Evolutionary conservation across 2,113 vertebrate species (phyloP).

Genomic region (Falcunculus frontatus): DNA sequence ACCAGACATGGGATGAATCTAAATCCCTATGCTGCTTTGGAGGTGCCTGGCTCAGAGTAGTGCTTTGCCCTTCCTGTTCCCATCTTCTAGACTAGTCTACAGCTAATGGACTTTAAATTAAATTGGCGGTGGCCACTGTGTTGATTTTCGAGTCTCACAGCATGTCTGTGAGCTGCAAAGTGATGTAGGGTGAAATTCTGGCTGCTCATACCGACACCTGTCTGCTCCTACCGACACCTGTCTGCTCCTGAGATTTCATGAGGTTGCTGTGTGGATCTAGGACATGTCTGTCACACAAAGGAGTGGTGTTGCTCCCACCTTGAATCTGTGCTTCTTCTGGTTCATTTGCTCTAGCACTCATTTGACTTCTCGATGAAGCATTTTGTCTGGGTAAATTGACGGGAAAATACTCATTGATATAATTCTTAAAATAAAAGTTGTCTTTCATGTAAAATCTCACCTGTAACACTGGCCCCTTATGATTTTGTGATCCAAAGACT

Average conservation of each 20-base stretch:
- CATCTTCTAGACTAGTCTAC: not conserved
- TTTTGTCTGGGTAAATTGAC: not conserved
- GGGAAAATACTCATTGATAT: not conserved
- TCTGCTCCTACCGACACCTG: not conserved
- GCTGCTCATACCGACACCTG: not conserved
- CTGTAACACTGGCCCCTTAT: not conserved
- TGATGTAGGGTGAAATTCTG: not conserved
- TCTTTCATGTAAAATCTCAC: not conserved
- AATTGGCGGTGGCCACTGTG: not conserved
- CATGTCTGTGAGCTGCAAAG: not conserved
- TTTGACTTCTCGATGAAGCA: not conserved
- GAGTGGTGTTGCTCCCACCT: not conserved
- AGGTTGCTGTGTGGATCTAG: not conserved
- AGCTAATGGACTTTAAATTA: not conserved
- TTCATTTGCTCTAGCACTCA: not conserved
- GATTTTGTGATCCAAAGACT: not conserved
- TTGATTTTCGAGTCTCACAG: not conserved
- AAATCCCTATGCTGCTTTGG: not conserved
- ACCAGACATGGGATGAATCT: not conserved
- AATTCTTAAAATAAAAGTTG: not conserved
- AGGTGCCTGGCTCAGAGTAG: not conserved
- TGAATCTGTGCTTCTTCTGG: not conserved
- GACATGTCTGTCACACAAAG: not conserved
- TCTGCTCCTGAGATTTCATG: not conserved
- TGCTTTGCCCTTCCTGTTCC: not conserved